Conservation (phyloP, 2,113 vertebrate genomes). For the Macroglossus sobrinus region DNA sequence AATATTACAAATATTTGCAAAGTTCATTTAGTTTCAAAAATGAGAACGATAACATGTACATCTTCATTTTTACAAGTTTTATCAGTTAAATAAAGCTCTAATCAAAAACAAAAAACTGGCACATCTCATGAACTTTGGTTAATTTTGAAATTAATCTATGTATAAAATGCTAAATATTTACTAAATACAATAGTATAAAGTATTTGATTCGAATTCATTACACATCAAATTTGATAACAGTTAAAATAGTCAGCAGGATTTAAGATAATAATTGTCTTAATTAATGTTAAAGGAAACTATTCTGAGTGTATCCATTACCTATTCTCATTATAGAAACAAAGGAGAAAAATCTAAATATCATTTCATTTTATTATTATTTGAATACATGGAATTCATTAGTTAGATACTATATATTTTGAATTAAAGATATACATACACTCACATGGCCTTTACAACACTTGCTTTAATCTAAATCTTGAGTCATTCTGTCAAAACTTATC, state of each 20-base stretch:
- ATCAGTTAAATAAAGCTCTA: not conserved
- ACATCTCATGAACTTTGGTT: conserved; percentile 18
- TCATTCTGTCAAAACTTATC: not conserved
- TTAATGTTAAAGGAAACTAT: conserved; percentile 52
- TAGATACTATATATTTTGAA: not conserved
- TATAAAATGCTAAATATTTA: conserved; percentile 43
- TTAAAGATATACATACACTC: not conserved
- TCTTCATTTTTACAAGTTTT: conserved; percentile 18
- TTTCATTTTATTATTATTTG: not conserved
- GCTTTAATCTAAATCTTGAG: not conserved
- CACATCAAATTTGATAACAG: conserved; percentile 52
- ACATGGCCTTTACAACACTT: not conserved
- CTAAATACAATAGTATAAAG: not conserved
- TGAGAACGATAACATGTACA: not conserved
- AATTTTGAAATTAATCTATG: conserved; percentile 30
- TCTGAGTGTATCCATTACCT: conserved; percentile 41
- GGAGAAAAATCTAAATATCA: conserved; percentile 60
- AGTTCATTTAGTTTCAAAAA: conserved; percentile 67
- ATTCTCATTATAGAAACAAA: conserved; percentile 72
- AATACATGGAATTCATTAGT: conserved; percentile 41
- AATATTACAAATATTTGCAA: conserved; percentile 39
- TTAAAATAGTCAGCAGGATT: conserved; percentile 68
- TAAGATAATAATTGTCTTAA: conserved; percentile 42
- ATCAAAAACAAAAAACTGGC: not conserved
- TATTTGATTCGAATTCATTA: conserved; percentile 33